phyloP scores from a whole-genome alignment of 2,113 vertebrate genomes.

The Corythoichthys haematopterus region DNA sequence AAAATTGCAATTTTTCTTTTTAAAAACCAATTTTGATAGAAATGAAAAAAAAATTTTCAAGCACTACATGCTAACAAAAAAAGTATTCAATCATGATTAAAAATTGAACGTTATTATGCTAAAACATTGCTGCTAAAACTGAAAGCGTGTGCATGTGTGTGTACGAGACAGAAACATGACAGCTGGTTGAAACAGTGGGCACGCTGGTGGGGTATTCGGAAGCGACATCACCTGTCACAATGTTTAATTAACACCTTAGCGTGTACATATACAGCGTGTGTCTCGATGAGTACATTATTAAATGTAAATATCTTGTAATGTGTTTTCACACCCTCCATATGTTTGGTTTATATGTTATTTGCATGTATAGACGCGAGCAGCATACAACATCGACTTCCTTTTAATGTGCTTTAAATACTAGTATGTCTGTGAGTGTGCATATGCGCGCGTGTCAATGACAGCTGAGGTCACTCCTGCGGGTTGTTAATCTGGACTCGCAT shows the following conservation, averaged over 20 bases:
- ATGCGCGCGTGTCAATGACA: slow-evolving; percentile 45
- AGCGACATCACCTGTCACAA: slow-evolving; percentile 64
- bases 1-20: too few relatives aligned
- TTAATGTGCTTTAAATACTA: not conserved
- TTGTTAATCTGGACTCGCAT: slow-evolving; percentile 66
- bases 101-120: not conserved
- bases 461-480: slow-evolving; percentile 66
- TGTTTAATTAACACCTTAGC: slow-evolving; percentile 68
- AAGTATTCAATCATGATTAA: not conserved
- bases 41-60: too few relatives aligned
- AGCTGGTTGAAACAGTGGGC: slow-evolving; percentile 63
- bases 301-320: slow-evolving; percentile 1
- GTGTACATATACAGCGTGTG: slow-evolving; percentile 11
- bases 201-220: slow-evolving; percentile 34
- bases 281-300: not conserved
- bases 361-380: not conserved
- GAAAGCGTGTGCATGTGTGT: slow-evolving; percentile 6
- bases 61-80: too few relatives aligned
- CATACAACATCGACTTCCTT: not conserved
- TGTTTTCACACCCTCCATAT: not conserved
- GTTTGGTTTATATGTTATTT: not conserved
- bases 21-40: too few relatives aligned
- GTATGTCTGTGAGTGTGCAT: not conserved
- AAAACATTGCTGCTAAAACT: not conserved
- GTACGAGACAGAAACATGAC: slow-evolving; percentile 15